These are phyloP conservation scores for Peromyscus polionotus DNA, from an alignment of 2,113 vertebrate genomes.

Conservation along the genomic window DNA sequence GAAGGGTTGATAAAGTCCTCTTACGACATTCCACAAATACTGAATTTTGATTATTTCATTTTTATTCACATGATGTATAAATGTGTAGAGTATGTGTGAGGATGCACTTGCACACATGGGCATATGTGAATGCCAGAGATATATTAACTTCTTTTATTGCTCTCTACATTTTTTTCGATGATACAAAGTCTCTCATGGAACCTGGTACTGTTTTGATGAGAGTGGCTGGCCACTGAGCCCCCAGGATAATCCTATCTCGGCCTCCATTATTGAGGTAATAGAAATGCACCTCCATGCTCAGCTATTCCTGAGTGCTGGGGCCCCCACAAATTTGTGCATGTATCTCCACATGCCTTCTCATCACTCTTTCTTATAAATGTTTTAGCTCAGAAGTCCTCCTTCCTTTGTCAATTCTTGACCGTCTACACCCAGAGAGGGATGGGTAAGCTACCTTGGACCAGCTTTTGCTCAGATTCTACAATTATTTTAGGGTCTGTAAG, in stretches of 20 bases:
- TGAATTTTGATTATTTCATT: neutral
- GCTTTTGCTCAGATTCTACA: conserved; percentile 12
- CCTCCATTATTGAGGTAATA: neutral
- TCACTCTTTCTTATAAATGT: neutral
- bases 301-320: neutral
- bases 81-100: neutral
- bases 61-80: neutral
- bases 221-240: neutral
- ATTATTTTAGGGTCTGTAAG: conserved; percentile 9
- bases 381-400: neutral
- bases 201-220: fast-evolving
- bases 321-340: too few relatives aligned
- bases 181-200: neutral
- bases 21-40: neutral
- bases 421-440: neutral
- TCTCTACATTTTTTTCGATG: neutral
- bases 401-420: neutral
- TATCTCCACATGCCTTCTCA: neutral
- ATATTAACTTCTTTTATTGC: neutral
- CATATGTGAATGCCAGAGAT: neutral
- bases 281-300: neutral
- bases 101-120: neutral
- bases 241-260: neutral
- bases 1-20: neutral
- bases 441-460: neutral